phyloP scores from a whole-genome alignment of 1,140 invertebrate genomes.

The Calliopsis andreniformis region DNA sequence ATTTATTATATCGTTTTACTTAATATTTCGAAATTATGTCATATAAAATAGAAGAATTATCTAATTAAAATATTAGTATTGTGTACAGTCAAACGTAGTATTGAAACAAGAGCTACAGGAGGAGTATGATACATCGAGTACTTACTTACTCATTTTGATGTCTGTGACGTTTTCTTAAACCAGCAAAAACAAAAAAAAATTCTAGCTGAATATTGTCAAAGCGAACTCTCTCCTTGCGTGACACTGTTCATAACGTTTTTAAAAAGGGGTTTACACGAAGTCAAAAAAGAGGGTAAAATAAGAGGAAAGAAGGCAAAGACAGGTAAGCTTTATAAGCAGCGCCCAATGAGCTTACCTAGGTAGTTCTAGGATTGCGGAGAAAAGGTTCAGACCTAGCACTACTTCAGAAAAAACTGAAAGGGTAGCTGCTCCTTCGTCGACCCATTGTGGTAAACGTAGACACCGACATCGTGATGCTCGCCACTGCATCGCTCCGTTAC shows the following conservation, averaged over 20 bases:
- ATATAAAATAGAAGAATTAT: too few species aligned
- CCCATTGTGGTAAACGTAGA: constrained; percentile 13
- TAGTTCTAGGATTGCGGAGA: constrained; percentile 23
- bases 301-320: background rate
- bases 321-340: constrained; percentile 43
- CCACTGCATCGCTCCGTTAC: constrained; percentile 23
- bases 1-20: too few species aligned
- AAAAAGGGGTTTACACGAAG: constrained; percentile 1
- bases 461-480: constrained; percentile 21
- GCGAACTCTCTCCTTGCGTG: background rate
- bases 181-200: background rate
- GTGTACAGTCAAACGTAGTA: too few species aligned
- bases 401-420: constrained; percentile 22
- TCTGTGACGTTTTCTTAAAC: background rate
- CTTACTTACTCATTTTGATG: too few species aligned
- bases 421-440: constrained; percentile 31
- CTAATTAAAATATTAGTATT: too few species aligned
- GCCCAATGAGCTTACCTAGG: constrained; percentile 48
- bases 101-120: too few species aligned
- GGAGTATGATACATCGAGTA: too few species aligned
- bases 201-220: background rate
- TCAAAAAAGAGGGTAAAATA: background rate
- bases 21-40: too few species aligned
- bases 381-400: constrained; percentile 30
- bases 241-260: constrained; percentile 3